phyloP scores from a whole-genome alignment of 2,113 vertebrate species.

The Cyprinodon variegatus region DNA sequence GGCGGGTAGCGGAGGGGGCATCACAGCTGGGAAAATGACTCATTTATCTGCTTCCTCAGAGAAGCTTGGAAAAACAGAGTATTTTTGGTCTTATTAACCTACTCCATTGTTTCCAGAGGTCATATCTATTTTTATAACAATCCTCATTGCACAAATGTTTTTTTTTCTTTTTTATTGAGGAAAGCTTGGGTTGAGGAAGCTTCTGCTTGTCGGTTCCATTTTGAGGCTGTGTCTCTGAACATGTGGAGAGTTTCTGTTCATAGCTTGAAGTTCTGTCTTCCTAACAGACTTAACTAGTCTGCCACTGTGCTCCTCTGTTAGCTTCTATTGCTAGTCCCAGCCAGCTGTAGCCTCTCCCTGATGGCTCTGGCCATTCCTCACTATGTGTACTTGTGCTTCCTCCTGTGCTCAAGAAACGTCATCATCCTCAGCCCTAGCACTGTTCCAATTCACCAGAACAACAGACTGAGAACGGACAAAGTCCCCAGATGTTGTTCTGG shows the following conservation, averaged over 20 bases:
- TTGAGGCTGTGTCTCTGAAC: not conserved
- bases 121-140: too few relatives aligned
- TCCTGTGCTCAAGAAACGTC: too few relatives aligned
- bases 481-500: too few relatives aligned
- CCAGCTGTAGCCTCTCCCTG: too few relatives aligned
- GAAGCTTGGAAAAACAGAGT: slow-evolving; percentile 31
- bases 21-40: slow-evolving; percentile 31
- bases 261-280: not conserved
- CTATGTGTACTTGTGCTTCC: too few relatives aligned
- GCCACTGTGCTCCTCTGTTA: too few relatives aligned
- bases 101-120: not conserved
- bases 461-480: too few relatives aligned
- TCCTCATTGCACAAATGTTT: not conserved
- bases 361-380: too few relatives aligned
- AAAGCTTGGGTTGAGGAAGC: not conserved
- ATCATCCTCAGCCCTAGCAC: too few relatives aligned
- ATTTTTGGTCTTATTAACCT: not conserved
- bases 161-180: not conserved
- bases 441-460: too few relatives aligned
- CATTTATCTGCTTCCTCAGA: slow-evolving; percentile 55
- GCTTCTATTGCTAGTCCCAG: too few relatives aligned
- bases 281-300: too few relatives aligned
- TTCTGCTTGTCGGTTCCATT: not conserved
- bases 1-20: slow-evolving; percentile 59
- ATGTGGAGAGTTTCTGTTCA: not conserved